These are phyloP conservation scores for Lottia scabra DNA, from an alignment of 2,888 invertebrate genomes.

Conservation along the genomic window DNA sequence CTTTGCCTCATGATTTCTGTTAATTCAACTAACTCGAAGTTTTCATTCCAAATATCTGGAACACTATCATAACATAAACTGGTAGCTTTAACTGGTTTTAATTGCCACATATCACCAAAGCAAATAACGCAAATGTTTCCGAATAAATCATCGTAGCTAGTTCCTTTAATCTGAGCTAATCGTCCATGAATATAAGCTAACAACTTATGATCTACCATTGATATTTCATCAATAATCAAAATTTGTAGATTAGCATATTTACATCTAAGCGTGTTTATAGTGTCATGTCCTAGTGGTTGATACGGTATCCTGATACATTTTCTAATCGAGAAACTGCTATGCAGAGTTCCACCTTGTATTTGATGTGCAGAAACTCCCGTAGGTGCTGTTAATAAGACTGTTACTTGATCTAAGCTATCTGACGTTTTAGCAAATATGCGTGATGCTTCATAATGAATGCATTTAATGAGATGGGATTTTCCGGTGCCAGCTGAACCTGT, in stretches of 20 bases:
- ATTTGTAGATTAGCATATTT: constrained; percentile 13
- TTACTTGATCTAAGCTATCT: constrained; percentile 8
- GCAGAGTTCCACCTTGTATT: not conserved
- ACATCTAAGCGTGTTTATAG: constrained; percentile 9
- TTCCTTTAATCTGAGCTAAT: no score
- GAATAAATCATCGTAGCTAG: no score
- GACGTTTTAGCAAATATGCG: not conserved
- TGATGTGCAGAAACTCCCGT: not conserved
- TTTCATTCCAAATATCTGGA: no score
- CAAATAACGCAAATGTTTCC: no score
- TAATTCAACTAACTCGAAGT: no score
- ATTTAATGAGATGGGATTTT: constrained; percentile 15
- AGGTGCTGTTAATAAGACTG: constrained; percentile 1
- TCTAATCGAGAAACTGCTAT: not conserved
- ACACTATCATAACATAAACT: no score
- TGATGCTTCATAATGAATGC: constrained; percentile 19
- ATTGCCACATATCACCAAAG: no score
- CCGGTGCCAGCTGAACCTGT: no score
- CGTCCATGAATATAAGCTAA: constrained; percentile 16
- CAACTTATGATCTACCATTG: constrained; percentile 10
- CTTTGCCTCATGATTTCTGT: not conserved
- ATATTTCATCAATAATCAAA: constrained; percentile 23
- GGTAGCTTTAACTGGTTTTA: no score
- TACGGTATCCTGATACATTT: constrained; percentile 10
- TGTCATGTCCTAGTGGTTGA: constrained; percentile 5